Evolutionary conservation across 2,888 invertebrate species (phyloP).

Genomic region (Erebia palarica): DNA sequence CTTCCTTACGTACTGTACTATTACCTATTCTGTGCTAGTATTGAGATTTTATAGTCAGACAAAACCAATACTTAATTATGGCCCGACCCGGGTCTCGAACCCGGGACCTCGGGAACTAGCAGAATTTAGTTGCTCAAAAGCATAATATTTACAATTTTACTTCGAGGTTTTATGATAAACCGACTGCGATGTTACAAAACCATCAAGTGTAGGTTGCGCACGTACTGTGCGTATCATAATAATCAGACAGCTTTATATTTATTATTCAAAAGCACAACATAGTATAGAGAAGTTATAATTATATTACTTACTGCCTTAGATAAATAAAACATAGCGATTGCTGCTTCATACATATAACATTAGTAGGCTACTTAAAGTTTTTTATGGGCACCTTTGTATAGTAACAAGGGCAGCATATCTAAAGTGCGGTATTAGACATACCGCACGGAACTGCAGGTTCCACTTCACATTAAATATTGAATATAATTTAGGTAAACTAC

Average conservation of each 20-base stretch:
- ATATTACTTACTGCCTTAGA: constrained; percentile 12
- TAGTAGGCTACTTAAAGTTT: constrained; percentile 2
- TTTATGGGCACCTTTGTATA: neutral
- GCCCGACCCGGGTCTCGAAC: too few species aligned
- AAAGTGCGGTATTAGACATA: neutral
- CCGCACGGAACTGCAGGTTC: neutral
- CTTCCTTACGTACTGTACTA: too few species aligned
- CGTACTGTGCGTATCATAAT: neutral
- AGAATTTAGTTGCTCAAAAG: too few species aligned
- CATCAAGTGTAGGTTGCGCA: neutral
- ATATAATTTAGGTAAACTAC: too few species aligned
- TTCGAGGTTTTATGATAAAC: neutral
- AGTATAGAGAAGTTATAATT: constrained; percentile 9
- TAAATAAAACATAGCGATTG: constrained; percentile 14
- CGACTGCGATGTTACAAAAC: neutral
- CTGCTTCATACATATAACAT: constrained; percentile 20
- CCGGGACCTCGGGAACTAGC: too few species aligned
- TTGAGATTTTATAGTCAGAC: too few species aligned
- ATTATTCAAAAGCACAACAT: constrained; percentile 13
- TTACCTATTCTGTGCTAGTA: too few species aligned
- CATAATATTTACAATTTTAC: neutral
- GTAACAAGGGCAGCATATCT: too few species aligned
- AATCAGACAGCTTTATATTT: constrained; percentile 6
- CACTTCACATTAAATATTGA: too few species aligned
- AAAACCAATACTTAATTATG: too few species aligned